Percentiles rank a stretch among this genome's conserved stretches.
Evolutionary conservation across 30 jellyfish, hydroid and myxozoan species (phyloP).

Genomic region (Euphysa ruthae): DNA sequence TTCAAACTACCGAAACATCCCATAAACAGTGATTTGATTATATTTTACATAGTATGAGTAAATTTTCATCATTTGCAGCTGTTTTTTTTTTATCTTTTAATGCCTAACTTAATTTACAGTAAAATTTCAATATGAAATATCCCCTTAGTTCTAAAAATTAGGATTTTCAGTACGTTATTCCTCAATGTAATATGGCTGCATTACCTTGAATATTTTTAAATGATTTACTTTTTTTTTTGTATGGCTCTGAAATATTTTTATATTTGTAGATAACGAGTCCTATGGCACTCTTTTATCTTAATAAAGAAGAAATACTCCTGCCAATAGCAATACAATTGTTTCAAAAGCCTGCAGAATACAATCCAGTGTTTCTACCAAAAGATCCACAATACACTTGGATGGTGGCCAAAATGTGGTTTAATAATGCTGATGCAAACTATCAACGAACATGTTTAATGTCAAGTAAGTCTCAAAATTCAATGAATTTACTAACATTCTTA

Average conservation of each 20-base stretch:
- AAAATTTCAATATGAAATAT: too few species aligned
- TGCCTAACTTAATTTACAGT: too few species aligned
- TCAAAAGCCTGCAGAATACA: conserved; percentile 42
- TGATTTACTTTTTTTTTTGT: neutral
- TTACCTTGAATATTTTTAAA: too few species aligned
- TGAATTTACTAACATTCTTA: too few species aligned
- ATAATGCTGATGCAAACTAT: conserved; percentile 79
- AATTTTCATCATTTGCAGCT: too few species aligned
- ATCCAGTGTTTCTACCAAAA: conserved; percentile 76
- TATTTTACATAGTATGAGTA: too few species aligned
- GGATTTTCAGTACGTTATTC: too few species aligned
- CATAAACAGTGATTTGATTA: too few species aligned
- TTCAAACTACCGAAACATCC: too few species aligned
- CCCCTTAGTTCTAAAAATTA: too few species aligned
- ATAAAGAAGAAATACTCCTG: conserved; percentile 43
- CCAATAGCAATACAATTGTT: conserved; percentile 89
- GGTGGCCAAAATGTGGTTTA: conserved; percentile 95
- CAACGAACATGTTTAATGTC: conserved; percentile 68
- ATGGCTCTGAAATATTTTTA: neutral
- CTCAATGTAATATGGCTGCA: too few species aligned
- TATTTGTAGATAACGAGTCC: conserved; percentile 71
- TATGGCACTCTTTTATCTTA: conserved; percentile 75
- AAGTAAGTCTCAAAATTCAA: conserved; percentile 52
- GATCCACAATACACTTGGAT: conserved; percentile 84
- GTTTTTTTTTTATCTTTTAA: too few species aligned